These are phyloP conservation scores for Periophthalmus magnuspinnatus DNA, from an alignment of 2,797 vertebrate species.

Conservation along the genomic window DNA sequence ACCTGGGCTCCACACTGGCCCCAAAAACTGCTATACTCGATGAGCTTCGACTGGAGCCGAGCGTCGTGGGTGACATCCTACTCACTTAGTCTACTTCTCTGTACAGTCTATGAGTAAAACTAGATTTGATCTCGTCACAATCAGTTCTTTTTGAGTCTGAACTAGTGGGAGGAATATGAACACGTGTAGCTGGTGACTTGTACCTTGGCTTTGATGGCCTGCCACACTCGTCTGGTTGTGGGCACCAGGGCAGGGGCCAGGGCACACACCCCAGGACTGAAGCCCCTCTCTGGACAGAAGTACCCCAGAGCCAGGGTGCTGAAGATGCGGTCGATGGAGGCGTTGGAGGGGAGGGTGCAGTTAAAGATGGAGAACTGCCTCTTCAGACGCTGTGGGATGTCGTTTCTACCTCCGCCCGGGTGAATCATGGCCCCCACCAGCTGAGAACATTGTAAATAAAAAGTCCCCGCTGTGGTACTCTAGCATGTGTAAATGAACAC, in stretches of 20 bases:
- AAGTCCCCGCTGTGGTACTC: too few relatives aligned
- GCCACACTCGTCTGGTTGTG: constrained; percentile 81
- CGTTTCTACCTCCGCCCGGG: constrained; percentile 84
- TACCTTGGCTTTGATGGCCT: constrained; percentile 84
- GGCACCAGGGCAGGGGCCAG: constrained; percentile 78
- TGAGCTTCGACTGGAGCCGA: too few relatives aligned
- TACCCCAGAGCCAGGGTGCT: constrained; percentile 80
- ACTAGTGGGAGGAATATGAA: too few relatives aligned
- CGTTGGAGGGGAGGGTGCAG: constrained; percentile 84
- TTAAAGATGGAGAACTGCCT: constrained; percentile 86
- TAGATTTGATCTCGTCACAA: too few relatives aligned
- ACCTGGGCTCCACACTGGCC: too few relatives aligned
- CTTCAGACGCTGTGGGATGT: constrained; percentile 86
- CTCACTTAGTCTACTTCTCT: too few relatives aligned
- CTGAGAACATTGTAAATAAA: constrained; percentile 33
- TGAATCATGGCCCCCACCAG: constrained; percentile 87
- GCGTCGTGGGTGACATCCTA: too few relatives aligned
- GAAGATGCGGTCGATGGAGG: constrained; percentile 86
- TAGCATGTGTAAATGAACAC: too few relatives aligned
- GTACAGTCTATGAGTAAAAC: too few relatives aligned
- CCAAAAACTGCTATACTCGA: too few relatives aligned
- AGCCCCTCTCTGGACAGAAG: constrained; percentile 81
- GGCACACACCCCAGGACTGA: constrained; percentile 66
- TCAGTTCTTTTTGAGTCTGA: too few relatives aligned
- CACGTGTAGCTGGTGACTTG: too few relatives aligned